Conservation (phyloP, 1,140 invertebrate species). For the Drosophila azteca region DNA sequence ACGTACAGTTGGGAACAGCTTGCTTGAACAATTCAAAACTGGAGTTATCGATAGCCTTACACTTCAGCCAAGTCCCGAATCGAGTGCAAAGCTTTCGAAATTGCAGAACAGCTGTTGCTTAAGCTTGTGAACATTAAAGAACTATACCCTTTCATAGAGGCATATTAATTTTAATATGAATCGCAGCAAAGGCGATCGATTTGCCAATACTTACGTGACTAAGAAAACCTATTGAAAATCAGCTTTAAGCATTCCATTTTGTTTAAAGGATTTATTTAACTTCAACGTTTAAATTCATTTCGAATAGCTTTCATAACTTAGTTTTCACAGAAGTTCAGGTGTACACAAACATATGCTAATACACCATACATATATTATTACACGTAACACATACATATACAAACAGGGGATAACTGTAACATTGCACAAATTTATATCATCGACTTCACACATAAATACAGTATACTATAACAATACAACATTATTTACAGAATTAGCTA, state of each 20-base stretch:
- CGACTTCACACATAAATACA: conserved; percentile 30
- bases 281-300: conserved; percentile 56
- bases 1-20: too few species aligned
- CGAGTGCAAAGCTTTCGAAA: too few species aligned
- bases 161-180: too few species aligned
- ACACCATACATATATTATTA: conserved; percentile 6
- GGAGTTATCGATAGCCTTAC: too few species aligned
- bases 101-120: too few species aligned
- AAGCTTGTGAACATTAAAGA: too few species aligned
- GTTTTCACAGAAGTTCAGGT: conserved; percentile 74
- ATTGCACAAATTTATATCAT: conserved; percentile 13
- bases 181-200: too few species aligned
- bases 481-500: conserved; percentile 63
- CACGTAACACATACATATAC: conserved; percentile 40
- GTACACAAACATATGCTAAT: conserved; percentile 46
- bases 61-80: too few species aligned
- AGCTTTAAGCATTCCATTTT: not conserved
- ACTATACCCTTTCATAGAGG: too few species aligned
- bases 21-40: too few species aligned
- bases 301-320: conserved; percentile 49
- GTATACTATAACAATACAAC: conserved; percentile 57
- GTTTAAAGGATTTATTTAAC: conserved; percentile 61
- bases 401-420: conserved; percentile 19
- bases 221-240: too few species aligned
- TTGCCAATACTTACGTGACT: too few species aligned